Percentiles rank a stretch among this genome's conserved stretches.
Conservation (phyloP, 2,113 vertebrate genomes). For the Corapipo altera region DNA sequence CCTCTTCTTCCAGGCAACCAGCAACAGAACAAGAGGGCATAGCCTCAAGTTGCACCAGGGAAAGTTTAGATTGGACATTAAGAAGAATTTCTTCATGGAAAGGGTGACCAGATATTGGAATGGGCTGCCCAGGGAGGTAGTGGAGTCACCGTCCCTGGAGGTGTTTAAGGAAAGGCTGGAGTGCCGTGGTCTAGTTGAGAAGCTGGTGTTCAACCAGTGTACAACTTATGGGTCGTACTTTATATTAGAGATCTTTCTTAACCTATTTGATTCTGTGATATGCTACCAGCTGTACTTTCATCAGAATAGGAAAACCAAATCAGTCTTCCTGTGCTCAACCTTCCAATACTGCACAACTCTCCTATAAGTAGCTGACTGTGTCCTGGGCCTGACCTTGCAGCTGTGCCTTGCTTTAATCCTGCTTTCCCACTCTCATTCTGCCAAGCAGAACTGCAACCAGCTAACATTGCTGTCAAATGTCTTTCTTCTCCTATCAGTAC, state of each 20-base stretch:
- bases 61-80: not conserved
- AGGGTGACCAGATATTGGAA: not conserved
- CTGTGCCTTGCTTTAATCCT: not conserved
- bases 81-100: not conserved
- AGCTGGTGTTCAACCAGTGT: not conserved
- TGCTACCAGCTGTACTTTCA: not conserved
- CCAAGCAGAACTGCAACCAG: not conserved
- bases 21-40: not conserved
- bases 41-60: accelerated
- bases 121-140: not conserved
- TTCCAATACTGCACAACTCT: not conserved
- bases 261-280: no score
- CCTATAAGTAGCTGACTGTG: not conserved
- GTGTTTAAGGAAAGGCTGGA: not conserved
- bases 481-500: not conserved
- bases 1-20: not conserved
- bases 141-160: not conserved
- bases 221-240: not conserved
- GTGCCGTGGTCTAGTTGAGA: not conserved
- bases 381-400: not conserved
- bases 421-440: not conserved
- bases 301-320: not conserved
- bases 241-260: not conserved
- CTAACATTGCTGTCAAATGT: not conserved
- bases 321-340: not conserved